A percentile compares a stretch with the other conserved stretches of the same genome.
Conservation (phyloP, 2,888 invertebrate species). For the Pseudeuparius sepicola region DNA sequence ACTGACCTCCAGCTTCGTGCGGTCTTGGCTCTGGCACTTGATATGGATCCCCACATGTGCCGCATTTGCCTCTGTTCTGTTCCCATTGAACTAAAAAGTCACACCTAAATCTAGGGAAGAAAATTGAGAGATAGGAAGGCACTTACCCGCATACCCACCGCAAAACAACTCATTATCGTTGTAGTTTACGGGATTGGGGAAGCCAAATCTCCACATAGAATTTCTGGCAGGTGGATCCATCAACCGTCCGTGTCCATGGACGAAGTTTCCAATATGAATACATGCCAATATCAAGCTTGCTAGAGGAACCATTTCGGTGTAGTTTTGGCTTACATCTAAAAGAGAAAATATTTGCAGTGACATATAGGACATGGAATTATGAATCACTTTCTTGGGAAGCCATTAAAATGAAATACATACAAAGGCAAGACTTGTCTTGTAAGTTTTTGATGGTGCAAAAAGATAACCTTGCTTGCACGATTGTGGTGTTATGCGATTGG, state of each 20-base stretch:
- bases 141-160: constrained; percentile 74
- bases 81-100: constrained; percentile 67
- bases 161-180: constrained; percentile 92
- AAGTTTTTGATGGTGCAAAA: too few relatives aligned
- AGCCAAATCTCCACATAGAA: constrained; percentile 92
- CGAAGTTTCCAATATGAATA: constrained; percentile 40
- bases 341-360: too few relatives aligned
- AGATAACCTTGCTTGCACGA: too few relatives aligned
- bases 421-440: too few relatives aligned
- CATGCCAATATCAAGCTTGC: constrained; percentile 12
- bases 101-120: background rate
- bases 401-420: too few relatives aligned
- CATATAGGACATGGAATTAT: too few relatives aligned
- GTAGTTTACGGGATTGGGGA: constrained; percentile 88
- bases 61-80: constrained; percentile 77
- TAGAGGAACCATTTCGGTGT: constrained; percentile 6
- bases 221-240: constrained; percentile 91
- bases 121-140: too few relatives aligned
- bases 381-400: too few relatives aligned
- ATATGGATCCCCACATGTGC: constrained; percentile 82
- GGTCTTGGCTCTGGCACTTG: constrained; percentile 63
- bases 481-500: too few relatives aligned
- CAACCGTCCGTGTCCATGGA: constrained; percentile 70
- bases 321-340: background rate
- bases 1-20: constrained; percentile 82